Evolutionary conservation across 1,140 invertebrate species (phyloP).

Genomic region (Drosophila lacteicornis): DNA sequence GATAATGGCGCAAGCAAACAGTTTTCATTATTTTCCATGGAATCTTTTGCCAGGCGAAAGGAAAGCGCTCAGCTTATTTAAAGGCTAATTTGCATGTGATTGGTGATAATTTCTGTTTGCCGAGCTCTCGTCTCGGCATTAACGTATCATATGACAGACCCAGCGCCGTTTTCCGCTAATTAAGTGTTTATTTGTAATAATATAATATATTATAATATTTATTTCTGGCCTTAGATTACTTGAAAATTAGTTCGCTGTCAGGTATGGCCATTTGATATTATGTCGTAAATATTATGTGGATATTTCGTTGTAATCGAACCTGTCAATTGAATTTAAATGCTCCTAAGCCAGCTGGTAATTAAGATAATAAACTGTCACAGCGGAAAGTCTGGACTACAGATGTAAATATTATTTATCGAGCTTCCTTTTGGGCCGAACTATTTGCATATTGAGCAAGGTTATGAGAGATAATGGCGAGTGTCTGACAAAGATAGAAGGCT

Average conservation of each 20-base stretch:
- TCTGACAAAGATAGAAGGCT: background rate
- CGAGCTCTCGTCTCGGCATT: conserved; percentile 35
- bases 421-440: background rate
- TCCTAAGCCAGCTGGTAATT: background rate
- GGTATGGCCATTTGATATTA: conserved; percentile 29
- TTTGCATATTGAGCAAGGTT: conserved; percentile 19
- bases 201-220: conserved; percentile 49
- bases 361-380: conserved; percentile 17
- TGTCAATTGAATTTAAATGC: conserved; percentile 13
- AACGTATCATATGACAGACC: conserved; percentile 63
- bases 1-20: conserved; percentile 56
- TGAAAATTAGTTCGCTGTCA: conserved; percentile 14
- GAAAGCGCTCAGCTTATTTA: conserved; percentile 43
- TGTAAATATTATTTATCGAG: conserved; percentile 27
- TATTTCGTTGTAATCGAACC: conserved; percentile 30
- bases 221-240: conserved; percentile 32
- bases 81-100: conserved; percentile 58
- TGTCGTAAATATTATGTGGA: conserved; percentile 26
- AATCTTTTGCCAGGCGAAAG: conserved; percentile 48
- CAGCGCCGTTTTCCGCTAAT: conserved; percentile 26
- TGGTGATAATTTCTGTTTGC: conserved; percentile 61
- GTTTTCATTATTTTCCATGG: conserved; percentile 62
- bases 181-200: conserved; percentile 47
- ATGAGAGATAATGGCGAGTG: conserved; percentile 2
- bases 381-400: conserved; percentile 2